These are phyloP conservation scores for Hylia prasina DNA, from an alignment of 2,113 vertebrate genomes.

Conservation along the genomic window DNA sequence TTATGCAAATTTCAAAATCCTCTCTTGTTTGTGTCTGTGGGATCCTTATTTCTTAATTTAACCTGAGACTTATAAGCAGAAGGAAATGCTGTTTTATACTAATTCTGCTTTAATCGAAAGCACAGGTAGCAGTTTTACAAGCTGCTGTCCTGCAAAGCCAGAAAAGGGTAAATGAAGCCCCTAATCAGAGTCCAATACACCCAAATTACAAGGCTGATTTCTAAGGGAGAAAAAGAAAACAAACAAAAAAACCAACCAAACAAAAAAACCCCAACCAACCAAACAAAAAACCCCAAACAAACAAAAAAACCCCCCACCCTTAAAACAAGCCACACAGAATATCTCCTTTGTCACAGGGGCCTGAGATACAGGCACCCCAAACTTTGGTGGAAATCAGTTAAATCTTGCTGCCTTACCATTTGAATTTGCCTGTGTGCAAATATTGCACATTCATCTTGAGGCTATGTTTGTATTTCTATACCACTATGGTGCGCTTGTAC, in stretches of 20 bases:
- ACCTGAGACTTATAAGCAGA: neutral
- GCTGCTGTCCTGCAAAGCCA: neutral
- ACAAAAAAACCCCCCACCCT: too few relatives aligned
- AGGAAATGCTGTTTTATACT: neutral
- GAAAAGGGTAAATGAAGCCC: neutral
- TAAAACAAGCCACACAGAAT: neutral
- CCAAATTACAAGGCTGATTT: neutral
- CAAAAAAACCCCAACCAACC: too few relatives aligned
- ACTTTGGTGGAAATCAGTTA: neutral
- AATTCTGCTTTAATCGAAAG: neutral
- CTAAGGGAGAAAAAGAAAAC: too few relatives aligned
- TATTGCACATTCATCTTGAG: neutral
- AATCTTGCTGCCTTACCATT: neutral
- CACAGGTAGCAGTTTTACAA: neutral
- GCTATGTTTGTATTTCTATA: neutral
- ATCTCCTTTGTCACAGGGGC: neutral
- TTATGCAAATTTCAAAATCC: slow-evolving; percentile 24
- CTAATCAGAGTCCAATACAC: neutral
- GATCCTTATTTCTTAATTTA: slow-evolving; percentile 17
- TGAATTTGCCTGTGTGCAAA: neutral
- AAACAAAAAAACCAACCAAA: too few relatives aligned
- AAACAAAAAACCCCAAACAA: too few relatives aligned
- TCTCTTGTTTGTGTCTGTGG: neutral
- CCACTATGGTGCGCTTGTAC: fast-evolving
- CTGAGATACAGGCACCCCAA: neutral